Evolutionary conservation across 2,888 invertebrate species (phyloP).

Genomic region (Noctua fimbriata): DNA sequence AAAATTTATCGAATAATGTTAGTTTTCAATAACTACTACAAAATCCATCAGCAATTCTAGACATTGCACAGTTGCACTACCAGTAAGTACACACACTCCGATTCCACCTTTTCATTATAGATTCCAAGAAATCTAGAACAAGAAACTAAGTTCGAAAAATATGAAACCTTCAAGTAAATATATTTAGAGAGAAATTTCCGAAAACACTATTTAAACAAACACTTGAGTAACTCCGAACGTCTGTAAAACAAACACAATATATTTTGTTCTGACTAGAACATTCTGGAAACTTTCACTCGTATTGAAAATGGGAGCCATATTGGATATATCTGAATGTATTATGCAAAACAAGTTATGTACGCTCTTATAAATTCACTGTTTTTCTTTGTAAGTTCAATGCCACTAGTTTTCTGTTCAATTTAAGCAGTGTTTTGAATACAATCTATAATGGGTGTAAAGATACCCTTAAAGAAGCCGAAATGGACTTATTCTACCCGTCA

Average conservation of each 20-base stretch:
- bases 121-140: background rate
- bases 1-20: background rate
- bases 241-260: slow-evolving; percentile 61
- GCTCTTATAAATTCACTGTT: slow-evolving; percentile 24
- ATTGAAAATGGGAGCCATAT: slow-evolving; percentile 75
- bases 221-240: slow-evolving; percentile 41
- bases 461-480: no score
- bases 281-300: slow-evolving; percentile 66
- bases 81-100: background rate
- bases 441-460: background rate
- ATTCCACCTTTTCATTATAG: background rate
- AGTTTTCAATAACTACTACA: background rate
- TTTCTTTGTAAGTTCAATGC: slow-evolving; percentile 45
- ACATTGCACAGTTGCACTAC: background rate
- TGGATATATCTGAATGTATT: slow-evolving; percentile 79
- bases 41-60: background rate
- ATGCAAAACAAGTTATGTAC: slow-evolving; percentile 71
- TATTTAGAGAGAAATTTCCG: slow-evolving; percentile 12
- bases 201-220: slow-evolving; percentile 36
- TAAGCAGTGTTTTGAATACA: background rate
- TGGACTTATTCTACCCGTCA: no score
- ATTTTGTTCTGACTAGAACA: slow-evolving; percentile 61
- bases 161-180: slow-evolving; percentile 25
- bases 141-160: background rate
- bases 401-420: slow-evolving; percentile 8